Percentiles rank a stretch among this genome's conserved stretches.
These are phyloP conservation scores for Monoplex corrugatus DNA, from an alignment of 2,888 invertebrate genomes.

Conservation along the genomic window DNA sequence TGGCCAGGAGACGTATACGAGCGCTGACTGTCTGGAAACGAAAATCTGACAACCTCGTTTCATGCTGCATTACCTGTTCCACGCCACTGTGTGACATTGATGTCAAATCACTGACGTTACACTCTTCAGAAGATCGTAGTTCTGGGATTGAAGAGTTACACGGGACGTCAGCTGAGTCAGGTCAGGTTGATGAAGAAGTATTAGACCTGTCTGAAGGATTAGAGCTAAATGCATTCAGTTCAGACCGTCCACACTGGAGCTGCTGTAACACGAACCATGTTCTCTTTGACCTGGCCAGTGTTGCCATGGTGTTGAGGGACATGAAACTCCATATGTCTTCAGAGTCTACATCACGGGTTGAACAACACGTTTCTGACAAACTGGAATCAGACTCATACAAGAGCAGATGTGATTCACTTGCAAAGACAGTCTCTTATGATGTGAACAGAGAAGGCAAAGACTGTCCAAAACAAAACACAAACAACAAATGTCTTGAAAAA, in stretches of 20 bases:
- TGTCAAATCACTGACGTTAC: neutral
- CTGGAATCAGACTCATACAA: neutral
- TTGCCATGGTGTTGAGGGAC: slow-evolving; percentile 4
- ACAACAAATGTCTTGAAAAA: neutral
- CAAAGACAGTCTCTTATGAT: neutral
- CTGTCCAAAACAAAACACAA: neutral
- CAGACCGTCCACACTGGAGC: slow-evolving; percentile 30
- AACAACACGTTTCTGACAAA: neutral
- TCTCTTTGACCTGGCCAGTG: slow-evolving; percentile 43
- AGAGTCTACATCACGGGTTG: neutral
- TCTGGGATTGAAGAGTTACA: neutral
- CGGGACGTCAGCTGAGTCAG: neutral
- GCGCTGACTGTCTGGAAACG: slow-evolving; percentile 39
- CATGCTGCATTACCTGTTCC: neutral
- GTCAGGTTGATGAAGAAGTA: neutral
- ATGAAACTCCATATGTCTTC: neutral
- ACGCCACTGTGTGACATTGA: neutral
- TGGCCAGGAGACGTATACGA: slow-evolving; percentile 65
- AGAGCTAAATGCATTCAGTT: neutral
- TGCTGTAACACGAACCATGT: slow-evolving; percentile 40
- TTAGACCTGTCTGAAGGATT: neutral
- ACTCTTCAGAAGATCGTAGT: neutral
- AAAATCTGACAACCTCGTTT: neutral
- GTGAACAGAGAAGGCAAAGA: neutral
- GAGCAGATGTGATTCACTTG: neutral